Evolutionary conservation across 2,797 vertebrate species (phyloP).

Genomic region (Sarcophilus harrisii): DNA sequence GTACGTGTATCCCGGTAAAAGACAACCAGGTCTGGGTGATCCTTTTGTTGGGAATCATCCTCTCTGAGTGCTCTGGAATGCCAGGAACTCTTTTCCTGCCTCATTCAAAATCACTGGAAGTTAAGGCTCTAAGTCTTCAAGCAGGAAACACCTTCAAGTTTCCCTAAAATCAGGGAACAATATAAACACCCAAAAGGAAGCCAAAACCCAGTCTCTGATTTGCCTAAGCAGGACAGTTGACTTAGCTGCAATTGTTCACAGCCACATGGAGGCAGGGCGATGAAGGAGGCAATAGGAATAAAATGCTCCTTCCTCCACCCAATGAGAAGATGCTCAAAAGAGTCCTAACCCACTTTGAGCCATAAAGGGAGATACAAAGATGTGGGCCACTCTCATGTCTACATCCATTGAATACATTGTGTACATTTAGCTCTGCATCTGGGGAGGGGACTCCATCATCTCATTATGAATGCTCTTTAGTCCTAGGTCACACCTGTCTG

Average conservation of each 20-base stretch:
- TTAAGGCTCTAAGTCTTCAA: not conserved
- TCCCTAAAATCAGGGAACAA: not conserved
- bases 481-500: not conserved
- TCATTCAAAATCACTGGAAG: not conserved
- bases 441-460: not conserved
- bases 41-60: not conserved
- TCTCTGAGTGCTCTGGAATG: not conserved
- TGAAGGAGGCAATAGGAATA: not conserved
- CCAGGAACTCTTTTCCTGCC: conserved; percentile 17
- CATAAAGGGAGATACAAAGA: not conserved
- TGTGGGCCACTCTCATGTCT: not conserved
- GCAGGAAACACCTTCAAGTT: not conserved
- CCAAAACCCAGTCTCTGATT: not conserved
- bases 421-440: not conserved
- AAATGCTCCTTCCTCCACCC: not conserved
- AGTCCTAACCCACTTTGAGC: not conserved
- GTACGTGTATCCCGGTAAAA: not conserved
- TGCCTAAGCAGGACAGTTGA: not conserved
- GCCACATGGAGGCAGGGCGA: not conserved
- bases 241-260: not conserved
- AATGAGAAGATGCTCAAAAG: not conserved
- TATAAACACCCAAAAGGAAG: not conserved
- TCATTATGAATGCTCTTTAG: not conserved
- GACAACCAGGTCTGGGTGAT: not conserved
- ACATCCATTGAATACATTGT: not conserved